Percentiles rank a stretch among this genome's conserved stretches.
Conservation (phyloP, 2,113 vertebrate species). For the Neolamprologus kungweensis region DNA sequence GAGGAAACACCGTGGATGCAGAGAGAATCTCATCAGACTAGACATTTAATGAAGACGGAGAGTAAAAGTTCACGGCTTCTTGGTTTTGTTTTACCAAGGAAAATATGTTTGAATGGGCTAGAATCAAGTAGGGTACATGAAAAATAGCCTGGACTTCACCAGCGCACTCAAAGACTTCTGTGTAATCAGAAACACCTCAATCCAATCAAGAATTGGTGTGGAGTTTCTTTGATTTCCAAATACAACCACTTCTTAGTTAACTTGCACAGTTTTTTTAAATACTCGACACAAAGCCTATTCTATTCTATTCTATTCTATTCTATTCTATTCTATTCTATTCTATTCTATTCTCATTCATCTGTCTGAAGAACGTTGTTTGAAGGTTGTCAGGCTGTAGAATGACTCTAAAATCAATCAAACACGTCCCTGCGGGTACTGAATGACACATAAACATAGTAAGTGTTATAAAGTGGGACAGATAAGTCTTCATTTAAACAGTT, state of each 20-base stretch:
- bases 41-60: neutral
- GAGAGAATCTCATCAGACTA: neutral
- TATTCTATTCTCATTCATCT: neutral
- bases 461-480: neutral
- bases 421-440: rapidly evolving
- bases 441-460: neutral
- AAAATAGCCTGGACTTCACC: neutral
- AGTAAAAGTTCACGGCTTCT: neutral
- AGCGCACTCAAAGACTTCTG: neutral
- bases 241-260: neutral
- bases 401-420: neutral
- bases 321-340: neutral
- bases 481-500: neutral
- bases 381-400: neutral
- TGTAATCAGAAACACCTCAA: rapidly evolving
- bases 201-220: too few species aligned
- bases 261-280: neutral
- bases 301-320: neutral
- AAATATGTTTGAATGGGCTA: neutral
- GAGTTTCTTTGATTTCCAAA: neutral
- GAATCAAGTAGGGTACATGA: neutral
- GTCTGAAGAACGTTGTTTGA: neutral
- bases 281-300: neutral
- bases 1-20: neutral
- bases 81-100: neutral